phyloP scores from a whole-genome alignment of 2,113 vertebrate genomes.

The Melanerpes aurifrons region DNA sequence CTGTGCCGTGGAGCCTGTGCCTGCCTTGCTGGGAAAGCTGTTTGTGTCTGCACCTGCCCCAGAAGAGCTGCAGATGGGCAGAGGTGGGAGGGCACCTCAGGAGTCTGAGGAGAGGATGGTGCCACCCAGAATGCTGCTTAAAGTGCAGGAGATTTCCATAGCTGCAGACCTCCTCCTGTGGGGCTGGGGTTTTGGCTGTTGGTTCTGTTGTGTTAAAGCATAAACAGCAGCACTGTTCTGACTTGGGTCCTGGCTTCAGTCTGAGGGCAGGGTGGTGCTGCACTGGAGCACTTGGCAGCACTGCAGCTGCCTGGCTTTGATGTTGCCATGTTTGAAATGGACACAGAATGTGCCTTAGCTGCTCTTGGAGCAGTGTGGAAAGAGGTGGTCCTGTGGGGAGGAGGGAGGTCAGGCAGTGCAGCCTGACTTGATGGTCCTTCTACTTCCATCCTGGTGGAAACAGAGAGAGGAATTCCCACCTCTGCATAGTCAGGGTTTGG shows the following conservation, averaged over 20 bases:
- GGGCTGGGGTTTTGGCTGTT: neutral
- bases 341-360: neutral
- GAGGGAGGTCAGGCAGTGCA: neutral
- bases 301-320: neutral
- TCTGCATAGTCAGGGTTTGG: neutral
- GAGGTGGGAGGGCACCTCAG: neutral
- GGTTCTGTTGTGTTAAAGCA: neutral
- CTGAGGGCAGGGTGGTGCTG: neutral
- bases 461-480: neutral
- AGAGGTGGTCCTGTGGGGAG: neutral
- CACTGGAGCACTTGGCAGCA: neutral
- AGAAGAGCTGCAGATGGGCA: neutral
- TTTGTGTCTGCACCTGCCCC: neutral
- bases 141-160: neutral
- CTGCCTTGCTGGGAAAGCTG: neutral
- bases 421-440: neutral
- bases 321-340: neutral
- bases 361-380: neutral
- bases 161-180: neutral
- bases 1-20: neutral
- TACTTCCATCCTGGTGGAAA: neutral
- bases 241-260: neutral
- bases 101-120: neutral
- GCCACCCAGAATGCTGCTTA: neutral
- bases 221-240: neutral